A percentile compares a stretch with the other conserved stretches of the same genome.
Evolutionary conservation across 2,797 vertebrate species (phyloP).

Genomic region (Limosa lapponica): DNA sequence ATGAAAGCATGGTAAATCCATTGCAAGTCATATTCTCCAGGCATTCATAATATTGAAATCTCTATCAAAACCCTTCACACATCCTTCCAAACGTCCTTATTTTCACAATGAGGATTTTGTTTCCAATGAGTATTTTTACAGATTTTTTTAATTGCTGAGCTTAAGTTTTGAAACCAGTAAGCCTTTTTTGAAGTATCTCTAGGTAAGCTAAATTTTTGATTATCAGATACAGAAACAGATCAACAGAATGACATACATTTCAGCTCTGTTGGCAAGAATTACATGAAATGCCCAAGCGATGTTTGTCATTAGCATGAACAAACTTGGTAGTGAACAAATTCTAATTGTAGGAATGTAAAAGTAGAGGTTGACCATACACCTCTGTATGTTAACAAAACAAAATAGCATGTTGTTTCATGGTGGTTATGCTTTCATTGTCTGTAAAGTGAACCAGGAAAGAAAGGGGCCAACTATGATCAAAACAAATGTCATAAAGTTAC

Average conservation of each 20-base stretch:
- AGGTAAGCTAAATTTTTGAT: neutral
- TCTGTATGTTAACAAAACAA: neutral
- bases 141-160: neutral
- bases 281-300: neutral
- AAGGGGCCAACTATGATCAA: neutral
- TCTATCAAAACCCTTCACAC: neutral
- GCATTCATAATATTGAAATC: neutral
- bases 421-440: neutral
- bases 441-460: neutral
- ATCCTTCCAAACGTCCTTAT: neutral
- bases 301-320: neutral
- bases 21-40: neutral
- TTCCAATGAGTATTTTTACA: neutral
- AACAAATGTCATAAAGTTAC: neutral
- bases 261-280: neutral
- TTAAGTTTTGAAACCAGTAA: neutral
- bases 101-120: neutral
- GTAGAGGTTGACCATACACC: neutral
- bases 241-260: neutral
- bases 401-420: neutral
- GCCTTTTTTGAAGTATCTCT: neutral
- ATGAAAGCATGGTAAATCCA: neutral
- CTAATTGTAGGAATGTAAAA: neutral
- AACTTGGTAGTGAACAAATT: neutral
- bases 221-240: neutral